Percentiles rank a stretch among this genome's conserved stretches.
phyloP scores from a whole-genome alignment of 2,797 vertebrate genomes.

The Kryptolebias ocellatus region DNA sequence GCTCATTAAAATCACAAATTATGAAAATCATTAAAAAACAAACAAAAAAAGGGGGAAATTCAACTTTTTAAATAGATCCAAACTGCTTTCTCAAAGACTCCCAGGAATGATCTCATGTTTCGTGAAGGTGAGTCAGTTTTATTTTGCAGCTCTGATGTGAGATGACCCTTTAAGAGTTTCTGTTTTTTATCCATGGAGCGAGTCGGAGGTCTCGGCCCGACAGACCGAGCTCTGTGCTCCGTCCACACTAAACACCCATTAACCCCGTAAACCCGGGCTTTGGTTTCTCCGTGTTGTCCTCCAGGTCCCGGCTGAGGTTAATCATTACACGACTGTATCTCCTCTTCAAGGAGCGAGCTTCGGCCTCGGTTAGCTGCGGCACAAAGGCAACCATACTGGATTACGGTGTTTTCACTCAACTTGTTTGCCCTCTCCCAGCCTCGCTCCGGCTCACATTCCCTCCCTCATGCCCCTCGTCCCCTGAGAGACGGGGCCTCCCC shows the following conservation, averaged over 20 bases:
- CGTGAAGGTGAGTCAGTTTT: constrained; percentile 5
- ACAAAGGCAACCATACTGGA: constrained; percentile 81
- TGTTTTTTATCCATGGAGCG: background rate
- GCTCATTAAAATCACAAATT: no score
- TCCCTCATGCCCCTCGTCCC: constrained; percentile 66
- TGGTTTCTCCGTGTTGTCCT: constrained; percentile 19
- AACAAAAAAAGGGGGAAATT: no score
- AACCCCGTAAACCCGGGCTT: constrained; percentile 22
- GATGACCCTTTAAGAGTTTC: constrained; percentile 19
- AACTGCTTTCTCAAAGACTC: no score
- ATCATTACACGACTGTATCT: constrained; percentile 59
- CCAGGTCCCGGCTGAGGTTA: constrained; percentile 48
- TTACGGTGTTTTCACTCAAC: constrained; percentile 80
- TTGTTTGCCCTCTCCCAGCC: constrained; percentile 77
- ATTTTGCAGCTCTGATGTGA: constrained; percentile 5
- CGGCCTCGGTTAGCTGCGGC: constrained; percentile 28
- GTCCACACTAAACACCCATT: constrained; percentile 23
- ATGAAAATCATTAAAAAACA: no score
- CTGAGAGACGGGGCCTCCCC: constrained; percentile 75
- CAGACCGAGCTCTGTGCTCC: constrained; percentile 6
- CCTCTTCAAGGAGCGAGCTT: constrained; percentile 28
- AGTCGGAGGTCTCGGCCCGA: constrained; percentile 7
- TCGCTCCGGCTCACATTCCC: constrained; percentile 75
- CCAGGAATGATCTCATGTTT: constrained; percentile 1
- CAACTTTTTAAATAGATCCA: background rate